Percentiles rank a stretch among this genome's conserved stretches.
phyloP scores from a whole-genome alignment of 2,113 vertebrate genomes.

The Periophthalmus modestus region DNA sequence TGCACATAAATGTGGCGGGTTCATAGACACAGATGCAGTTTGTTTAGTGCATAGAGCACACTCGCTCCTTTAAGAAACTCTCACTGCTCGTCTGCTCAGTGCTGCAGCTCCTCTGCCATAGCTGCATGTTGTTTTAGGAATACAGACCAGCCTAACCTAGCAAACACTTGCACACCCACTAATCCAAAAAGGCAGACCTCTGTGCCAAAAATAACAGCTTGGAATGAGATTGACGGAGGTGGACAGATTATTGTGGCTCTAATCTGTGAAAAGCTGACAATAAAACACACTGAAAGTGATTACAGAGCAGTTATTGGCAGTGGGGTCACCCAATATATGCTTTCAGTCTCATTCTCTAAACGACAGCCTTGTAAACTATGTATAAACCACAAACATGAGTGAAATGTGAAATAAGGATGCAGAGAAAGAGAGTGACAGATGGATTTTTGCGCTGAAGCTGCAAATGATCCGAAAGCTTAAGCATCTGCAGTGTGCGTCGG shows the following conservation, averaged over 20 bases:
- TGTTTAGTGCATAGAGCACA: too few relatives aligned
- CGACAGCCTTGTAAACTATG: conserved; percentile 14
- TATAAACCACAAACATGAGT: background rate
- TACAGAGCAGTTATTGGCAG: conserved; percentile 66
- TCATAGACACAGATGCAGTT: background rate
- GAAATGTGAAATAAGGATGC: conserved; percentile 10
- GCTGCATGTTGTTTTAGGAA: conserved; percentile 32
- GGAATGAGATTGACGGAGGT: conserved; percentile 75
- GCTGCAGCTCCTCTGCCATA: conserved; percentile 9
- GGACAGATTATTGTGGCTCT: conserved; percentile 75
- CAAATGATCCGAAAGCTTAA: conserved; percentile 65
- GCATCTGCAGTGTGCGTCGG: conserved; percentile 40
- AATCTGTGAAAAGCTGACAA: conserved; percentile 78
- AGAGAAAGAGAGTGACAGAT: conserved; percentile 32
- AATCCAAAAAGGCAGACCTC: conserved; percentile 72
- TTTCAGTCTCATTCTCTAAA: conserved; percentile 1
- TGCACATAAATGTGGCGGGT: background rate
- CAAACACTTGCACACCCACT: conserved; percentile 64
- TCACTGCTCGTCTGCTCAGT: conserved; percentile 1
- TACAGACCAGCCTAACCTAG: conserved; percentile 9
- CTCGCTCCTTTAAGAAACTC: background rate
- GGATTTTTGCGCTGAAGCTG: conserved; percentile 52
- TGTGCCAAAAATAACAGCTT: conserved; percentile 77
- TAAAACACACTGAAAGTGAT: conserved; percentile 78
- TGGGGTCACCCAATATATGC: conserved; percentile 36